A percentile compares a stretch with the other conserved stretches of the same genome.
phyloP scores from a whole-genome alignment of 37 sponge, comb jelly and placozoan species.

The Hormiphora californensis region DNA sequence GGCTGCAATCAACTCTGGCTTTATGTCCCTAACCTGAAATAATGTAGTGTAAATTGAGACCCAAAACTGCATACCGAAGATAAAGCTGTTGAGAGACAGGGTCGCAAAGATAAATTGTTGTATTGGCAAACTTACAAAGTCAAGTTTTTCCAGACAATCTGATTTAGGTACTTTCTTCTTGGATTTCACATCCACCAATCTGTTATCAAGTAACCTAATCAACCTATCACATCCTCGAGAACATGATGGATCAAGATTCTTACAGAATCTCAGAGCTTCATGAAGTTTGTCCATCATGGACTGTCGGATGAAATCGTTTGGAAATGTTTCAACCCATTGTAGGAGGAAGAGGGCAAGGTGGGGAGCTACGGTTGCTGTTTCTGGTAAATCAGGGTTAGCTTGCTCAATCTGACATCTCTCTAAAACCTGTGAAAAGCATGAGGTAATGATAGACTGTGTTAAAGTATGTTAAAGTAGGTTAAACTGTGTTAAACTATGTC shows the following conservation, averaged over 20 bases:
- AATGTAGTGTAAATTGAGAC: not conserved
- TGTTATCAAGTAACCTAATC: conserved; percentile 13
- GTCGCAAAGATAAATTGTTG: too few species aligned
- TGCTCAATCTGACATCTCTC: conserved; percentile 38
- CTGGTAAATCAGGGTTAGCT: conserved; percentile 14
- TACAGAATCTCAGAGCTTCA: conserved; percentile 4
- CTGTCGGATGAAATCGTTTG: not conserved
- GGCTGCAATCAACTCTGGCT: conserved; percentile 15
- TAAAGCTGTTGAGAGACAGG: too few species aligned
- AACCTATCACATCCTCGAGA: not conserved
- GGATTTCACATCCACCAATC: not conserved
- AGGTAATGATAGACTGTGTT: too few species aligned
- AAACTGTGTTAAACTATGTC: too few species aligned
- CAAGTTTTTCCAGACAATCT: not conserved
- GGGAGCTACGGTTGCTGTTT: conserved; percentile 9
- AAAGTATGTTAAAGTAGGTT: too few species aligned
- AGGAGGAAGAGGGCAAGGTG: conserved; percentile 1
- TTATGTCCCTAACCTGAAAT: conserved; percentile 1
- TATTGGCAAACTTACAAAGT: not conserved
- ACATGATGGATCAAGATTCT: not conserved
- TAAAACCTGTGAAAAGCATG: not conserved
- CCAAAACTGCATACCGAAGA: not conserved
- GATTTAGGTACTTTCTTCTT: conserved; percentile 37
- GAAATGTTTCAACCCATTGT: conserved; percentile 20
- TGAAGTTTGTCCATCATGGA: conserved; percentile 11